Conservation (phyloP, 1,140 invertebrate species). For the Streblospio benedicti region DNA sequence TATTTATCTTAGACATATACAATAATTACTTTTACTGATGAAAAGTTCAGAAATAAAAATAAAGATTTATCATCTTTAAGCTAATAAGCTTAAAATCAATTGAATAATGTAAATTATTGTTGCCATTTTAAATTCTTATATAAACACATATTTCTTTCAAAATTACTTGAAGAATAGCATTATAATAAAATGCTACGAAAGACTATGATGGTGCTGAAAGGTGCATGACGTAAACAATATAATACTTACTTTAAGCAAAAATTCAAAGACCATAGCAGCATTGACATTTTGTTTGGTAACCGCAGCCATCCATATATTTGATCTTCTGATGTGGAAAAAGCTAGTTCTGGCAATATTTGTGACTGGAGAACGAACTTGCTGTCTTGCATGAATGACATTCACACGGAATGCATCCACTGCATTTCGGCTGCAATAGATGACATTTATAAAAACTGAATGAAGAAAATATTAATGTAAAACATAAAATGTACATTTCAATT, state of each 20-base stretch:
- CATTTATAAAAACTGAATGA: background rate
- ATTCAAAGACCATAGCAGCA: constrained; percentile 99
- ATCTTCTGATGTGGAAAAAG: constrained; percentile 95
- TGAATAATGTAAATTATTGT: too few species aligned
- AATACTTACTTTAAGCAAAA: constrained; percentile 97
- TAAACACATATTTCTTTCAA: too few species aligned
- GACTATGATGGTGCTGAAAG: too few species aligned
- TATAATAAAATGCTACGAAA: too few species aligned
- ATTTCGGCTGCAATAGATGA: constrained; percentile 59
- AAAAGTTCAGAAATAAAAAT: too few species aligned
- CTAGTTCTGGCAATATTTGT: constrained; percentile 98
- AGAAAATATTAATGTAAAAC: background rate
- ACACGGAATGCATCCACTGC: constrained; percentile 98
- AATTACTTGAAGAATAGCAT: too few species aligned
- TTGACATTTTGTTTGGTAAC: constrained; percentile 99
- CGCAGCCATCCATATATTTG: constrained; percentile 98
- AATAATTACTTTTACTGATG: too few species aligned
- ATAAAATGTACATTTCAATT: background rate
- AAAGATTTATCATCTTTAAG: too few species aligned
- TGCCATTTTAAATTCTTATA: too few species aligned
- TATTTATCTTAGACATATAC: too few species aligned
- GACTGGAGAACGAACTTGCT: constrained; percentile 96
- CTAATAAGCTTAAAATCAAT: too few species aligned
- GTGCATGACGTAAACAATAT: too few species aligned
- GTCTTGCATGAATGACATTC: constrained; percentile 97